Conservation (phyloP, 2,888 invertebrate species). For the Caenorhabditis imperialis region DNA sequence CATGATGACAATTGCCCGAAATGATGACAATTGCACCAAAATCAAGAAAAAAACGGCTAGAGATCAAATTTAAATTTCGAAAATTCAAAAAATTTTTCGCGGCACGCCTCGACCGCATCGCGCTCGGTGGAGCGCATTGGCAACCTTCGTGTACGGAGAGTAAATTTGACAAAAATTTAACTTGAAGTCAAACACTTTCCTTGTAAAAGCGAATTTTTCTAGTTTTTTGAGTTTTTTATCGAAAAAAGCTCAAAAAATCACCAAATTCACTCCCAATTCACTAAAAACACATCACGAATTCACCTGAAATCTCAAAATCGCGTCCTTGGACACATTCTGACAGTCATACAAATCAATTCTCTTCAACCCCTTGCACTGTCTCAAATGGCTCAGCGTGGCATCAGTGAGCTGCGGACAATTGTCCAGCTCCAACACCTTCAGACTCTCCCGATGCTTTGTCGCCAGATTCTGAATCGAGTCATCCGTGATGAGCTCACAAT, state of each 20-base stretch:
- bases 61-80: no score
- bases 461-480: constrained; percentile 90
- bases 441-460: constrained; percentile 69
- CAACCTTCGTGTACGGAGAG: no score
- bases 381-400: constrained; percentile 82
- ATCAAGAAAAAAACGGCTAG: no score
- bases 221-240: not conserved
- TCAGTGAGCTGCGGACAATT: constrained; percentile 99
- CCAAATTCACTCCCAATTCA: not conserved
- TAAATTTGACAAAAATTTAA: not conserved
- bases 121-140: no score
- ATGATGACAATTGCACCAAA: no score
- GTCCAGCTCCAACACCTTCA: constrained; percentile 87
- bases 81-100: no score
- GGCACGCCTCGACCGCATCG: no score
- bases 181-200: not conserved
- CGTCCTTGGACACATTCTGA: constrained; percentile 96
- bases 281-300: not conserved
- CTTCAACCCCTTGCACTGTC: constrained; percentile 87
- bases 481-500: constrained; percentile 98
- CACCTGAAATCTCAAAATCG: constrained; percentile 94
- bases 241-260: no score
- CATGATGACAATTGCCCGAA: no score
- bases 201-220: not conserved
- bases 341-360: constrained; percentile 98